Conservation (phyloP, 2,797 vertebrate species). For the Anas bernieri region DNA sequence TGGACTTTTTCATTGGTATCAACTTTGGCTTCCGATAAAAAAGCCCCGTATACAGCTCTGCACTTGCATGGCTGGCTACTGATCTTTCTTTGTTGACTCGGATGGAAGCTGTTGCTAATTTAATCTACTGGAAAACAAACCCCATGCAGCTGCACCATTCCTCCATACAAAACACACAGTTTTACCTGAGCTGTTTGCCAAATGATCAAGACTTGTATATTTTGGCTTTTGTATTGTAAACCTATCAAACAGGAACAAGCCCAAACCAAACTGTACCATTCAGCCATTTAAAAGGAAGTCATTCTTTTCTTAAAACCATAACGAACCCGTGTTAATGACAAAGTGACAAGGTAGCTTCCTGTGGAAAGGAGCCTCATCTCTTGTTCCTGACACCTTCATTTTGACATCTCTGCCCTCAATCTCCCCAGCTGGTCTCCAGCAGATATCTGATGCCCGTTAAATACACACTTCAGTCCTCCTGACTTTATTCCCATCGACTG, state of each 20-base stretch:
- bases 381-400: conserved; percentile 11
- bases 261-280: not conserved
- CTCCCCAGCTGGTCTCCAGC: fast-evolving
- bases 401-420: not conserved
- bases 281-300: not conserved
- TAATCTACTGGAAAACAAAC: conserved; percentile 17
- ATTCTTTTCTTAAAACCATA: not conserved
- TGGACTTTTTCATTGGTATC: not conserved
- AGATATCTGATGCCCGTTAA: not conserved
- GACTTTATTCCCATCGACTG: not conserved
- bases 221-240: conserved; percentile 52
- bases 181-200: conserved; percentile 20
- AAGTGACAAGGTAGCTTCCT: not conserved
- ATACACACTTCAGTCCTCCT: not conserved
- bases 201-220: conserved; percentile 12
- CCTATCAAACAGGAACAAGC: conserved; percentile 40
- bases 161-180: not conserved
- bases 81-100: not conserved
- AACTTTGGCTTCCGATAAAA: not conserved
- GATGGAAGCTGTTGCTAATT: conserved; percentile 3
- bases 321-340: not conserved
- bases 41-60: not conserved
- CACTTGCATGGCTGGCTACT: not conserved
- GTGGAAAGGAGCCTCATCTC: not conserved
- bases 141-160: not conserved